Evolutionary conservation across 2,113 vertebrate genomes (phyloP).

Genomic region (Pseudorectes ferrugineus): DNA sequence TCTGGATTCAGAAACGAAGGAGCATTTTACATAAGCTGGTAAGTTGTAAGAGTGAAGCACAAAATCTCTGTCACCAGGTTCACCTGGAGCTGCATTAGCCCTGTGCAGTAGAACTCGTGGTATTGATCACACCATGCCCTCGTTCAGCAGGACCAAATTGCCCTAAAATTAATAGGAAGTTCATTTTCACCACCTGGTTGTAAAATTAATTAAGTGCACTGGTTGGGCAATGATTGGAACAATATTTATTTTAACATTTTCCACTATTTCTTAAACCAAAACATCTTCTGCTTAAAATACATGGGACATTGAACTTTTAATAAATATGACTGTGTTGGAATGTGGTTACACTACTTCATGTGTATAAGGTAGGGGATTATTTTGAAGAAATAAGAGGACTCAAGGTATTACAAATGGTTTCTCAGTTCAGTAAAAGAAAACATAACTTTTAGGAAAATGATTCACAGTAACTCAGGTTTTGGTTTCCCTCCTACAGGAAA

Average conservation of each 20-base stretch:
- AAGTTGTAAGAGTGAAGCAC: neutral
- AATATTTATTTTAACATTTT: conserved; percentile 55
- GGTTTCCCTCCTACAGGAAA: conserved; percentile 51
- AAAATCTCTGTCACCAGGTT: neutral
- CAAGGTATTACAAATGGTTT: conserved; percentile 21
- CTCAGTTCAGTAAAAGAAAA: conserved; percentile 50
- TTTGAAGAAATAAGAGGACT: conserved; percentile 31
- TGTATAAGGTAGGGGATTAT: conserved; percentile 19
- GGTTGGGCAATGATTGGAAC: neutral
- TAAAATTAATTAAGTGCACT: conserved; percentile 41
- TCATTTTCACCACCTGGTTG: conserved; percentile 17
- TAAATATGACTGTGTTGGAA: conserved; percentile 39
- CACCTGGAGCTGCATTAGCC: neutral
- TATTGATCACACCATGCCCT: neutral
- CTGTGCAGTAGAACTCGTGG: fast-evolving
- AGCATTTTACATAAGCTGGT: neutral
- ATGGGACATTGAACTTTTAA: neutral
- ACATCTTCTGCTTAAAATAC: conserved; percentile 39
- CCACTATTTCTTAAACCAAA: conserved; percentile 27
- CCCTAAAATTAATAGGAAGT: neutral
- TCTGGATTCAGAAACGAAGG: neutral
- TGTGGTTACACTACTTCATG: conserved; percentile 9
- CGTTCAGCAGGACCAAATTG: neutral
- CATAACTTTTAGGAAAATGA: conserved; percentile 46
- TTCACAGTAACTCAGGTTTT: conserved; percentile 31